Evolutionary conservation across 2,888 invertebrate species (phyloP), one percentile per base, ranked within the genome.

Genomic region (Oxytorus armatus): DNA sequence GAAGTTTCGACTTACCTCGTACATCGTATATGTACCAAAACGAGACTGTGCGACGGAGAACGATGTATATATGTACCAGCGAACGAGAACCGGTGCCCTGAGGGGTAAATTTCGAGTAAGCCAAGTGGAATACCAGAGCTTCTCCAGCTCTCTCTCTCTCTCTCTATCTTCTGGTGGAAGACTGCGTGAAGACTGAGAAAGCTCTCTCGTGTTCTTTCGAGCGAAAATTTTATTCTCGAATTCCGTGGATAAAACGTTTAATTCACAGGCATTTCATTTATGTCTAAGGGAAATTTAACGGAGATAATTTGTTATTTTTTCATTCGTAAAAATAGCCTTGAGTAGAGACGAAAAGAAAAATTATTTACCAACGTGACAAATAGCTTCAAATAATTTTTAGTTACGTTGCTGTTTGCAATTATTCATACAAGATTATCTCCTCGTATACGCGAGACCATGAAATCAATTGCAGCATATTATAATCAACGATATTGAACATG

Each of bases 41-140:
- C 39, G 72, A 65, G 29, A 73, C 53, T 25, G 49, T 63, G 44
- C 61, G 8, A 75, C 53, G 63, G n/a, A n/a, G n/a, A n/a, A n/a
- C n/a, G n/a, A n/a, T n/a, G n/a, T n/a, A 33, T 23, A 39, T 10
- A 44, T 63, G 36, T 47, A 57, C 44, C 29, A 18, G 33, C n/a
- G 16, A 69, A 69, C 39, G 61, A 42, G 18, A 55, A 42, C 21
- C 25, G 18, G 23, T 25, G 57, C 47, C 63, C 53, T 63, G n/a
- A 63, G 68, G 73, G 63, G 25, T 61, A 49, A 73, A 69, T 77
- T 80, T 73, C 57, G 33, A 69, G 36, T 63, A 74, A 73, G 57
- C 80, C 72, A 63, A 73, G 55, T 69, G 73, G 63, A 80, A 80
- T 57, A 53, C 68, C 73, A 69, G 69, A 39, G n/a, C 18, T 21